Evolutionary conservation across 2,113 vertebrate species (phyloP), one percentile per base, ranked within the genome.

Genomic region (Trinectes maculatus): DNA sequence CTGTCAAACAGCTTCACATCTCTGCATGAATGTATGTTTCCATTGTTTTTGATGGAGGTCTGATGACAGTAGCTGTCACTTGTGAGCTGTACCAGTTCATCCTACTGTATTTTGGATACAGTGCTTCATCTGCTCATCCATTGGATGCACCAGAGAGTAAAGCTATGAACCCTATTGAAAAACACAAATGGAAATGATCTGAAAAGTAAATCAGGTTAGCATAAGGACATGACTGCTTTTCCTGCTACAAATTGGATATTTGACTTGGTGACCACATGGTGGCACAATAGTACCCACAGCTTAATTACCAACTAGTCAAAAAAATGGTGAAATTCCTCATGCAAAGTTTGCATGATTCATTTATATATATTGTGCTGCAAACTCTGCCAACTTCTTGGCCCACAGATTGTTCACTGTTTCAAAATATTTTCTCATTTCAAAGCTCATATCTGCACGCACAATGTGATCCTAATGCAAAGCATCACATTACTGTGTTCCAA

Each of bases 121-220:
- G 68, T 83, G 43, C 71, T 82, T 76, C 78, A 84, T 84, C 77
- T 91, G 85, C 88, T 91, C 89, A 84, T 85, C 87, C 76, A 71
- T 59, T 78, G 90, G 91, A 87, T 91, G 87, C 84, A 87, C 90
- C 89, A 91, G 86, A 87, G 84, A 93, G 91, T 91, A 91, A 92
- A 91, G 89, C 77, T 91, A 93, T 93, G 93, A 93, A 93, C 93
- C 93, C 93, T 93, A 93, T 93, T 93, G 93, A 93, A 93, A 89
- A 84, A 59, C 54, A 72, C 84, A 82, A 74, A 85, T 52, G 66
- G 76, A 85, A 66, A 82, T 51, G 47, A 26, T 78, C 36, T 75
- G 46, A 69, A 79, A 53, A 42, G 60, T 61, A 72, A 75, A 56
- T 64, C 71, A 70, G 57, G 54, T 77, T 55, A 76, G 61, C 74